Base-by-base conservation (phyloP, 2,888 invertebrate genomes). In the Drosophila niveifrons region DNA sequence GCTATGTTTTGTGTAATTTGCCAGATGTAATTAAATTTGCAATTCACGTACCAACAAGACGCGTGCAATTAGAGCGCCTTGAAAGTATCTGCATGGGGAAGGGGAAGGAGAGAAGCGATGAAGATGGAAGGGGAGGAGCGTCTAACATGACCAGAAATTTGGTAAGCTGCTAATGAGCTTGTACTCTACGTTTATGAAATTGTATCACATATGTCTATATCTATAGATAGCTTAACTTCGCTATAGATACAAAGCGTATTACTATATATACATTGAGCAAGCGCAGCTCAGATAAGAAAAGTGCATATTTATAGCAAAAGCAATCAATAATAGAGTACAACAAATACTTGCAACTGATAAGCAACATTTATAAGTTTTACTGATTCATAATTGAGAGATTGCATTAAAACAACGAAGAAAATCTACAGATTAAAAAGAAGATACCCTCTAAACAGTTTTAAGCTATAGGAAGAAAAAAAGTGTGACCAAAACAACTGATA, bases 31-130 rank as follows among this genome's bases (percentile, higher is more conserved):
- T 78, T 72, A 72, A 75, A 67, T 69, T 72, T 78, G 58, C 70
- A 65, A 76, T 82, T 76, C 80, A 71, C 67, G 87, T 59, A 63
- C 51, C 39, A 50, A 41, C 41, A 56, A 67, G 61, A 63, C 62
- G 72, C 58, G 55, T 66, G 76, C 63, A 80, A 82, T 85, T 82
- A 76, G 80, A 56, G 44, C 50, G 63, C 82, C 82, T 81, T 81
- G 75, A 81, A 73, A 81, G 44, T 34, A 50, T 18, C 47, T 36
- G 59, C 41, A 7, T 7, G 39, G 13, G 36, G 18, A 13, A 0
- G 31, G 34, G 9, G 6, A 18, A 11, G 15, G 1, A 1, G 13
- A 39, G 17, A 3, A 2, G 9, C 0, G 2, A 23, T 6, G 23
- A 0, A 1, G 23, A 1, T 23, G 23, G 6, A 23, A 23, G 13